phyloP scores from a whole-genome alignment of 2,113 vertebrate species.

The Stomatorhinus ivindoensis region DNA sequence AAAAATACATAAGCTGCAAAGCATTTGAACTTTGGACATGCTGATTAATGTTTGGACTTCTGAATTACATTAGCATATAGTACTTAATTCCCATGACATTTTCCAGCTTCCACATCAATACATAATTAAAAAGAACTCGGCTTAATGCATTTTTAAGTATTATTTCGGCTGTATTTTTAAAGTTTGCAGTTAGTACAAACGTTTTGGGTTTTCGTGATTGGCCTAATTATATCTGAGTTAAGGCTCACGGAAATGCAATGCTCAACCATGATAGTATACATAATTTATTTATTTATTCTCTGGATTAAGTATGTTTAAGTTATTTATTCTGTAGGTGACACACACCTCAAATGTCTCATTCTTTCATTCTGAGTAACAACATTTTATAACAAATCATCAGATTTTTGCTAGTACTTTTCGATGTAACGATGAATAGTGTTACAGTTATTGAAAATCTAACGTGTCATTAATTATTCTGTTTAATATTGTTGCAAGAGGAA shows the following conservation, averaged over 20 bases:
- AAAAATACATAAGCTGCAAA: neutral
- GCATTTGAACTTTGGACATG: neutral
- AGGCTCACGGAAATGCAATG: neutral
- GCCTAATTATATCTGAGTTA: neutral
- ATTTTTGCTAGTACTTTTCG: neutral
- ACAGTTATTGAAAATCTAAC: neutral
- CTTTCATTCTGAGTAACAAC: no score
- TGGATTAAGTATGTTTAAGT: no score
- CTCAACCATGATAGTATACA: no score
- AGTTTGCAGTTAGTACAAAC: neutral
- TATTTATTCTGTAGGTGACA: no score
- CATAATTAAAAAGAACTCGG: neutral
- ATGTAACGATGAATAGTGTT: neutral
- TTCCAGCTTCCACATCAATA: neutral
- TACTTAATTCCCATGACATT: neutral
- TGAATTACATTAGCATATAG: neutral
- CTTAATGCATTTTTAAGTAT: neutral
- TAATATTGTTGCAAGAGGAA: neutral
- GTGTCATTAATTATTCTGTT: neutral
- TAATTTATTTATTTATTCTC: no score
- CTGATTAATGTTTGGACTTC: constrained; percentile 2
- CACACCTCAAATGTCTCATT: no score
- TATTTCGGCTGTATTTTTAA: neutral
- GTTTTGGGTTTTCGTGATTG: neutral
- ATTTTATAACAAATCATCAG: neutral